Conservation (phyloP, 30 jellyfish, hydroid and myxozoan genomes). For the Cassiopea xamachana region DNA sequence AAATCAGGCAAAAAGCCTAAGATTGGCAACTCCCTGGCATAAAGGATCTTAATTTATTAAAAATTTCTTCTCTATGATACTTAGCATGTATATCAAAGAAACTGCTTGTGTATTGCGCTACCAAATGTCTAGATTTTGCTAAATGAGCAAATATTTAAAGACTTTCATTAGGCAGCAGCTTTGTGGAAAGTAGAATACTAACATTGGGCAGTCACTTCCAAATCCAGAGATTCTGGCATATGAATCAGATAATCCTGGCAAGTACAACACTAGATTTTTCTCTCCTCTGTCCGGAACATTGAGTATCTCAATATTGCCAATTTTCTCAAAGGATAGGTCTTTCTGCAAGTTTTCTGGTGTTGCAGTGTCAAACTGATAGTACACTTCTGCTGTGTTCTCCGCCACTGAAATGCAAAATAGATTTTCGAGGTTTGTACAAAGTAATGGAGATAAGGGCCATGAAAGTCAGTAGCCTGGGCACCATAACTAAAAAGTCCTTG, state of each 20-base stretch:
- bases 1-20: too few relatives aligned
- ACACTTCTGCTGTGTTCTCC: neutral
- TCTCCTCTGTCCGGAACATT: neutral
- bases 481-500: too few relatives aligned
- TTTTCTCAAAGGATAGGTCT: neutral
- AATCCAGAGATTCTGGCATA: neutral
- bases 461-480: too few relatives aligned
- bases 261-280: neutral
- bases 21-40: too few relatives aligned
- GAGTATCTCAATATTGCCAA: neutral
- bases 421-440: too few relatives aligned
- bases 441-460: neutral
- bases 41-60: too few relatives aligned
- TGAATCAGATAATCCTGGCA: constrained; percentile 6
- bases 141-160: too few relatives aligned
- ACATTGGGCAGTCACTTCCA: neutral
- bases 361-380: neutral
- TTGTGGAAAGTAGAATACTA: neutral
- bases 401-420: neutral
- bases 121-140: too few relatives aligned
- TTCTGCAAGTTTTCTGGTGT: neutral
- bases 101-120: too few relatives aligned
- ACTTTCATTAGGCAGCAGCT: too few relatives aligned
- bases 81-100: too few relatives aligned
- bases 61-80: too few relatives aligned